Evolutionary conservation across 2,888 invertebrate genomes (phyloP).

Genomic region (Melikaiella ostensackeni): DNA sequence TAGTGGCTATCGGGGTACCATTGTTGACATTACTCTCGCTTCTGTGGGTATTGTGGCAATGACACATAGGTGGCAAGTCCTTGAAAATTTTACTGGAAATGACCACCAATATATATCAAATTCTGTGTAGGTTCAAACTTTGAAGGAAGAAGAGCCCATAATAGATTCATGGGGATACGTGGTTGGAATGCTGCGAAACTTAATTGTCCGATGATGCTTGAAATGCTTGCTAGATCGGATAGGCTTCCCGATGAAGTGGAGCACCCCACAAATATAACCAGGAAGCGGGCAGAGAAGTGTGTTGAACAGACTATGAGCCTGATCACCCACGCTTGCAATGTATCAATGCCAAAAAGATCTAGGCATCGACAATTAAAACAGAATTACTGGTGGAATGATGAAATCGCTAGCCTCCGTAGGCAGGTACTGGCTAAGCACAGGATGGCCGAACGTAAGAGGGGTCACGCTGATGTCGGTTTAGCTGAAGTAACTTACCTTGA

Average conservation of each 20-base stretch:
- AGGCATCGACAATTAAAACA: too few relatives aligned
- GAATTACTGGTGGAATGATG: background rate
- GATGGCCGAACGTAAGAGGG: background rate
- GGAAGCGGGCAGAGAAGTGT: too few relatives aligned
- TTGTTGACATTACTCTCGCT: too few relatives aligned
- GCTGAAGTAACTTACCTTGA: background rate
- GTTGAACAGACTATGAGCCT: background rate
- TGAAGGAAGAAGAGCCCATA: background rate
- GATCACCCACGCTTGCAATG: background rate
- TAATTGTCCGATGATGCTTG: too few relatives aligned
- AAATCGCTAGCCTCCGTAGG: background rate
- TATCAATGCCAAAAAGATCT: background rate
- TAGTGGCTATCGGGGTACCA: too few relatives aligned
- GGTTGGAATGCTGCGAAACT: background rate
- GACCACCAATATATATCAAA: background rate
- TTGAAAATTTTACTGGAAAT: background rate
- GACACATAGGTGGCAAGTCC: background rate
- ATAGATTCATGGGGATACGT: accelerated
- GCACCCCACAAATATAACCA: too few relatives aligned
- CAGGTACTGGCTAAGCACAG: background rate
- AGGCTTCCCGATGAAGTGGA: accelerated
- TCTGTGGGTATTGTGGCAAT: too few relatives aligned
- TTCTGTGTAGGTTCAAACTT: background rate
- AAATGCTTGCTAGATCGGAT: too few relatives aligned
- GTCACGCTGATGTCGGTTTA: too few relatives aligned